Conservation (phyloP, 2,888 invertebrate genomes). For the Amphipoea oculea region DNA sequence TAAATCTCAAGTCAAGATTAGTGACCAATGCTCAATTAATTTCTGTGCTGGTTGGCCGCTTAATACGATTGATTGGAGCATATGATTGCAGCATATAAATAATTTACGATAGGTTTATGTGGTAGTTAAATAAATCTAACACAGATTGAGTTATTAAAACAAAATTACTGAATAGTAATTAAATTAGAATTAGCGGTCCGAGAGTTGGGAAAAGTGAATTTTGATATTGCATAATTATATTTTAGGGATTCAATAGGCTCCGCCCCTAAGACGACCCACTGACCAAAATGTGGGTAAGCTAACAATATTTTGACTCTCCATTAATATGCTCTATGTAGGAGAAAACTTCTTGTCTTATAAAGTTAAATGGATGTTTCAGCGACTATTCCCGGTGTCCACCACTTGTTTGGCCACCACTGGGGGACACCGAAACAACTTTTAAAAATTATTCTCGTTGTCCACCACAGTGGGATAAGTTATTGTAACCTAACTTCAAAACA, state of each 20-base stretch:
- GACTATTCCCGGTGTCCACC: no score
- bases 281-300: background rate
- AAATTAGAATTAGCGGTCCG: background rate
- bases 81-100: slow-evolving; percentile 1
- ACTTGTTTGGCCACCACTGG: no score
- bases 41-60: slow-evolving; percentile 8
- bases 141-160: slow-evolving; percentile 4
- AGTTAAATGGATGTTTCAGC: background rate
- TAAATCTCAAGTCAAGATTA: background rate
- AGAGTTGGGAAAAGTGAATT: slow-evolving; percentile 7
- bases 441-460: no score
- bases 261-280: no score
- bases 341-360: background rate
- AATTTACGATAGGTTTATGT: slow-evolving; percentile 19
- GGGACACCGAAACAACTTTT: no score
- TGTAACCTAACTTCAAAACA: no score
- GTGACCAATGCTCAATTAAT: slow-evolving; percentile 18
- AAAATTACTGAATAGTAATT: slow-evolving; percentile 22
- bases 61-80: slow-evolving; percentile 26
- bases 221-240: no score
- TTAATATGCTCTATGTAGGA: background rate
- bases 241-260: background rate
- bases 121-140: slow-evolving; percentile 14
- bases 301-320: background rate
- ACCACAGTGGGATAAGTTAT: no score